Conservation (phyloP, 2,797 vertebrate species). For the Peromyscus melanophrys region DNA sequence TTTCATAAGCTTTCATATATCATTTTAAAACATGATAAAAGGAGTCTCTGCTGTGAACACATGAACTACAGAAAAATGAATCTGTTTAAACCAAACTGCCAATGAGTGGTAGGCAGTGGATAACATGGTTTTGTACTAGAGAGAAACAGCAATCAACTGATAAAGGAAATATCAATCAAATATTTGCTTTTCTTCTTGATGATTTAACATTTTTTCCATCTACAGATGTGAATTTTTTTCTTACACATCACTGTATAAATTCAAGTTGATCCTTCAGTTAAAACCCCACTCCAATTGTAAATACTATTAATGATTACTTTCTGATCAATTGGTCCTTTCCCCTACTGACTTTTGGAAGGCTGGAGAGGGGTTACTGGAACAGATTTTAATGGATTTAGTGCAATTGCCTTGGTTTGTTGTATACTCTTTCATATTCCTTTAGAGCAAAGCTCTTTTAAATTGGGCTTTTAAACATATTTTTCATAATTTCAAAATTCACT, state of each 20-base stretch:
- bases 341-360: rapidly evolving
- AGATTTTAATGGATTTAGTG: not conserved
- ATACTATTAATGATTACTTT: rapidly evolving
- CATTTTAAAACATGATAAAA: not conserved
- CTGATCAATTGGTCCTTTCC: not conserved
- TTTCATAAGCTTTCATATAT: constrained; percentile 8
- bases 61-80: not conserved
- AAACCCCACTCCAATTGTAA: not conserved
- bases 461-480: not conserved
- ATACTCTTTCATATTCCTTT: not conserved
- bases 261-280: not conserved
- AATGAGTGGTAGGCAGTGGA: not conserved
- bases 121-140: not conserved
- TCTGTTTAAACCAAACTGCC: not conserved
- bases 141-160: not conserved
- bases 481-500: not conserved
- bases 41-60: not conserved
- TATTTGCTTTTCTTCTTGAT: not conserved
- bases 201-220: not conserved
- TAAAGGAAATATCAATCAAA: not conserved
- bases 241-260: not conserved
- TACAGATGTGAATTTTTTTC: not conserved
- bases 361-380: not conserved
- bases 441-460: not conserved
- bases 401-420: not conserved